Evolutionary conservation across 2,797 vertebrate species (phyloP), one percentile per base, ranked within the genome.

Genomic region (Bufotes viridis): DNA sequence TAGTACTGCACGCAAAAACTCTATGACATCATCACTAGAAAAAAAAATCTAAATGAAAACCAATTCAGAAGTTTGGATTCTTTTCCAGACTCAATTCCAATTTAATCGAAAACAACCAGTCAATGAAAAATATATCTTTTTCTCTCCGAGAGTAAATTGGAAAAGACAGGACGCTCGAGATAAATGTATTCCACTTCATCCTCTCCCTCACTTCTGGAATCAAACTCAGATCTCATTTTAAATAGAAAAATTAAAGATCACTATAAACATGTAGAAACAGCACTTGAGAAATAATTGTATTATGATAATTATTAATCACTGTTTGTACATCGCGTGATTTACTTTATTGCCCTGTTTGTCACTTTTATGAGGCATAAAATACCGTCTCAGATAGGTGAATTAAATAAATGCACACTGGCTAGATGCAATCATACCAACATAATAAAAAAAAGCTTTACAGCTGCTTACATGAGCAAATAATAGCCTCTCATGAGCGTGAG

Each of bases 41-140:
- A 90, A 90, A 63, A 29, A 42, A 22, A 93, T 90, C 85, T 82
- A 90, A 60, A 91, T 91, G 90, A 90, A 93, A 91, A 90, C 81
- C 82, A 89, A 93, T 93, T 91, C 91, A 91, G 92, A 85, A 90
- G 74, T 90, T 90, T 92, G 80, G 78, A 78, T 91, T 93, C 90
- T 85, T 90, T 91, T 92, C 75, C 63, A 90, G 86, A 11, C 86
- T 90, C 90, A 89, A 80, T 89, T 91, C 90, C 76, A 60, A 82
- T 91, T 76, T 90, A 90, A 91, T 88, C 90, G 86, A 91, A 92
- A 93, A 90, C 81, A 86, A 91, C 87, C 91, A 89, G 87, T 89
- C 80, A 86, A 88, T 85, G 60, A 49, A 69, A 22, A 61, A 89
- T 74, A 82, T 87, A 86, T 90, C 91, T 92, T 92, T 72, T 67